Conservation (phyloP, 2,888 invertebrate genomes). For the Herminia tarsipennalis region DNA sequence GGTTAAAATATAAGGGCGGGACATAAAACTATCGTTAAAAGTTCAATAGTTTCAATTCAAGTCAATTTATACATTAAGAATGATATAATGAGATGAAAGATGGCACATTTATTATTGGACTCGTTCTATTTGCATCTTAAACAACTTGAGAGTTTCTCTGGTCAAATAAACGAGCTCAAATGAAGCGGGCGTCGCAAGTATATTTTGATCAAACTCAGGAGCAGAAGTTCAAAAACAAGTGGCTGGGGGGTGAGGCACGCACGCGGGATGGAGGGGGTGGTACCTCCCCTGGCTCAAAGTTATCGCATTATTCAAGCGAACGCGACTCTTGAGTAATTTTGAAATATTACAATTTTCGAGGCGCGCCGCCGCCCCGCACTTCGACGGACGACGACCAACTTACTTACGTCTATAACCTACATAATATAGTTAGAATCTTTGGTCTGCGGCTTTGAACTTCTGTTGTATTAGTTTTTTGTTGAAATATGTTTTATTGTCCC, state of each 20-base stretch:
- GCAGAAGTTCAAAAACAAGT: constrained; percentile 82
- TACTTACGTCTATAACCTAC: constrained; percentile 40
- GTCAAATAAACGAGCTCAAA: constrained; percentile 54
- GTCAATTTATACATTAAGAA: not conserved
- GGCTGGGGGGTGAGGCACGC: constrained; percentile 70
- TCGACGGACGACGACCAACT: constrained; percentile 63
- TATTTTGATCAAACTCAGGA: constrained; percentile 81
- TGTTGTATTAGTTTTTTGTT: constrained; percentile 12
- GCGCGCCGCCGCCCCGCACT: constrained; percentile 61
- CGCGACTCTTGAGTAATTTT: constrained; percentile 86
- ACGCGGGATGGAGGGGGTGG: constrained; percentile 57
- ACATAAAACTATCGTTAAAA: too few species aligned
- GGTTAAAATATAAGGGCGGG: too few species aligned
- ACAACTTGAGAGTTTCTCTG: constrained; percentile 18
- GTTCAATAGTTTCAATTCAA: not conserved
- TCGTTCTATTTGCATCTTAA: constrained; percentile 16
- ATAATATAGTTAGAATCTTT: constrained; percentile 34
- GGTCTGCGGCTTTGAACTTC: constrained; percentile 22
- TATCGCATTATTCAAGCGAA: constrained; percentile 84
- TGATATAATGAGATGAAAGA: constrained; percentile 2
- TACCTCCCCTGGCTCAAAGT: constrained; percentile 71
- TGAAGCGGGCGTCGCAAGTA: constrained; percentile 68
- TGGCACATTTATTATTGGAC: not conserved
- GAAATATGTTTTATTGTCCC: constrained; percentile 10
- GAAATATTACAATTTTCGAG: constrained; percentile 85